Evolutionary conservation across 2,888 invertebrate species (phyloP).

Genomic region (Drosophila leonis): DNA sequence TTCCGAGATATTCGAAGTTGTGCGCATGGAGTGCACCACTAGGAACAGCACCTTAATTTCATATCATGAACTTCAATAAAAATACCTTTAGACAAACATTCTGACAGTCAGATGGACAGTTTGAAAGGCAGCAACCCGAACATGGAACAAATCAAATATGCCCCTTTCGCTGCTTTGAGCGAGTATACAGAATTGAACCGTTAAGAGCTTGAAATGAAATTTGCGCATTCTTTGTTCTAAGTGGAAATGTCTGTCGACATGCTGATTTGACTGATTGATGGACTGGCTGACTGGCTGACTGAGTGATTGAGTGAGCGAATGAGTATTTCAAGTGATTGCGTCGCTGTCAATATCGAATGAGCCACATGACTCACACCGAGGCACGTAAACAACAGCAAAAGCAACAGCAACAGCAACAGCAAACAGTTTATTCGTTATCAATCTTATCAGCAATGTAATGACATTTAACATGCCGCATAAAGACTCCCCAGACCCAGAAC

Average conservation of each 20-base stretch:
- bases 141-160: neutral
- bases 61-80: neutral
- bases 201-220: slow-evolving; percentile 5
- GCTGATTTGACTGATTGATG: slow-evolving; percentile 60
- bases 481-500: slow-evolving; percentile 29
- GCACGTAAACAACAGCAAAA: slow-evolving; percentile 30
- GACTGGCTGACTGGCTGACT: slow-evolving; percentile 39
- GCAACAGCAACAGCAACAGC: slow-evolving; percentile 38
- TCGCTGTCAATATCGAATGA: slow-evolving; percentile 38
- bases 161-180: neutral
- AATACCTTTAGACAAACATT: neutral
- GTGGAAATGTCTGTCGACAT: slow-evolving; percentile 73
- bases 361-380: slow-evolving; percentile 60
- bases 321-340: slow-evolving; percentile 54
- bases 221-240: slow-evolving; percentile 52
- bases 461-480: slow-evolving; percentile 76
- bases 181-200: neutral
- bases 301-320: slow-evolving; percentile 28
- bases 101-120: neutral
- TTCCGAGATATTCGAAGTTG: no score
- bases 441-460: slow-evolving; percentile 78
- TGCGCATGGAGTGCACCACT: no score
- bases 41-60: no score
- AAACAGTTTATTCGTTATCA: slow-evolving; percentile 67
- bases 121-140: neutral